phyloP scores from a whole-genome alignment of 2,797 vertebrate genomes.

The Sphenodon punctatus region DNA sequence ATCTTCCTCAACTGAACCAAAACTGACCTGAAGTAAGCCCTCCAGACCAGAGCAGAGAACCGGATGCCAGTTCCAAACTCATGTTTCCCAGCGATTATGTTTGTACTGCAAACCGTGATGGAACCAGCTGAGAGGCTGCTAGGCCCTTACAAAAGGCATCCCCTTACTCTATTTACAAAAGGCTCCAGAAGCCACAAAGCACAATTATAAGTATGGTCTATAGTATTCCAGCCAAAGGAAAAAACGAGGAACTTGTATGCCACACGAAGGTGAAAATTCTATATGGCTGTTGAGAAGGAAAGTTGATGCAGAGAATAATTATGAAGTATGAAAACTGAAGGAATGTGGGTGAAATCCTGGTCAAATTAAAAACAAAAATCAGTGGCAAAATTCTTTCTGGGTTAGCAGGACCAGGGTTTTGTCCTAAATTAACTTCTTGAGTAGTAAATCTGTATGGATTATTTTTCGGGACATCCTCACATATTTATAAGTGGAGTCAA shows the following conservation, averaged over 20 bases:
- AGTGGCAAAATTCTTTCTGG: constrained; percentile 27
- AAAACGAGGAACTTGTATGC: constrained; percentile 16
- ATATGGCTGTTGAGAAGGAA: constrained; percentile 59
- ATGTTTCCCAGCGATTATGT: background rate
- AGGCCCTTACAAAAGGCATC: too few relatives aligned
- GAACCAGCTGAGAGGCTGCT: background rate
- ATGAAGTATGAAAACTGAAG: constrained; percentile 57
- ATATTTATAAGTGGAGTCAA: constrained; percentile 37
- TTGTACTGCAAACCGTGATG: background rate
- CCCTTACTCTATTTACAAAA: constrained; percentile 50
- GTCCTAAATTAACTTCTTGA: constrained; percentile 6
- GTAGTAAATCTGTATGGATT: background rate
- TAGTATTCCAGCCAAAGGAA: constrained; percentile 28
- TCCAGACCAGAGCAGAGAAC: background rate
- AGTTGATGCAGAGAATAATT: constrained; percentile 43
- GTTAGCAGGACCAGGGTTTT: constrained; percentile 51
- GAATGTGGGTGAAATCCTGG: constrained; percentile 51
- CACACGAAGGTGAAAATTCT: constrained; percentile 30
- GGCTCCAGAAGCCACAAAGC: constrained; percentile 33
- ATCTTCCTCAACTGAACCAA: constrained; percentile 8
- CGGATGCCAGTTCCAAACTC: constrained; percentile 26
- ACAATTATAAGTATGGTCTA: background rate
- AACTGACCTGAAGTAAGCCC: constrained; percentile 20
- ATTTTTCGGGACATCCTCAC: background rate
- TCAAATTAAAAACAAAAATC: constrained; percentile 24